Evolutionary conservation across 2,113 vertebrate species (phyloP).

Genomic region (Malaclemys terrapin): DNA sequence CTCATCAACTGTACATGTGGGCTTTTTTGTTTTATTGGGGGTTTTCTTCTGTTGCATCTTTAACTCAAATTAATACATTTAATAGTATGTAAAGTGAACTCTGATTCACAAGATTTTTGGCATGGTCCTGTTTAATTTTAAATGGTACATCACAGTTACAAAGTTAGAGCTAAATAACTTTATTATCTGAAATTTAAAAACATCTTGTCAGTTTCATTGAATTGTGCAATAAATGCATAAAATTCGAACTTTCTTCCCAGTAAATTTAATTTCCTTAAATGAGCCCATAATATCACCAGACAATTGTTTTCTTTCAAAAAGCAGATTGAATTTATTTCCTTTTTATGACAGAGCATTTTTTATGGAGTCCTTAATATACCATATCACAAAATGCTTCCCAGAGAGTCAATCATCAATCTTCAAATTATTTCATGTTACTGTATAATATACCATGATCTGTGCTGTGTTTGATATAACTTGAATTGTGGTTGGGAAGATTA

Average conservation of each 20-base stretch:
- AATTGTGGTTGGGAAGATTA: conserved; percentile 45
- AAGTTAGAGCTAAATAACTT: background rate
- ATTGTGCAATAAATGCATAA: conserved; percentile 10
- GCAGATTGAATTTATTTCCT: background rate
- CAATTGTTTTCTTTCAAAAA: conserved; percentile 34
- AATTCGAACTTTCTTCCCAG: background rate
- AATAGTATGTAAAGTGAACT: background rate
- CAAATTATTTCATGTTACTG: conserved; percentile 50
- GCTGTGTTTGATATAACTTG: conserved; percentile 41
- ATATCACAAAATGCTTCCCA: conserved; percentile 47
- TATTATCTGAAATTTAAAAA: background rate
- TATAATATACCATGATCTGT: conserved; percentile 40
- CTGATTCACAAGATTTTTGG: background rate
- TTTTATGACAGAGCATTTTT: conserved; percentile 34
- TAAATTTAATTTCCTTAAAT: conserved; percentile 31
- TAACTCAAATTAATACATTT: conserved; percentile 4
- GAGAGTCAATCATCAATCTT: conserved; percentile 46
- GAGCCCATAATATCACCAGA: background rate
- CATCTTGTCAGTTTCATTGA: background rate
- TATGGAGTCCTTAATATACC: conserved; percentile 32
- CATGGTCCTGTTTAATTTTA: background rate
- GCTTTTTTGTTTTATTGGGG: background rate
- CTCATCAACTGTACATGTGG: background rate
- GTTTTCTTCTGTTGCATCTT: background rate
- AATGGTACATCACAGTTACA: background rate